Base-by-base conservation (phyloP, 2,888 invertebrate genomes). In the Meganola albula region DNA sequence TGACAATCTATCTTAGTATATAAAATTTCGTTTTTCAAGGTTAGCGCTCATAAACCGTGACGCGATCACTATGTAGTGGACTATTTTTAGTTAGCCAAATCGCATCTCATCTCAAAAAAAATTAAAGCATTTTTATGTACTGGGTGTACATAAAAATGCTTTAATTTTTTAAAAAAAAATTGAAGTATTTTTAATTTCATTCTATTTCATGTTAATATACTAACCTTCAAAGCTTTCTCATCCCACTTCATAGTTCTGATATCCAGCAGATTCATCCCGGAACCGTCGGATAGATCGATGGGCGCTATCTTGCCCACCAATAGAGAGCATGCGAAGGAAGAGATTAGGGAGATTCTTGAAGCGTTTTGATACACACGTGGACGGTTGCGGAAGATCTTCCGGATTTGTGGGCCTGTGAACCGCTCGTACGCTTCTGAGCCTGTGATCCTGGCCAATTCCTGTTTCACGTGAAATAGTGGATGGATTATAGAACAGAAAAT, bases 211-310 rank as follows among this genome's bases (percentile, higher is more conserved):
- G n/a, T n/a, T n/a, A n/a, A n/a, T n/a, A 1, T 13, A n/a, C 63
- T 66, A 57, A 92, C 93, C 77, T 94, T 88, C 9, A 97, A 75
- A 51, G 95, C 91, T 10, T 80, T 74, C 18, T 89, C 79, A 31
- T 92, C 89, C 98, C 98, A 98, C 13, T 85, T 78, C 75, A 92
- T 93, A 0, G 79, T 87, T 14, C 83, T 88, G 29, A 99, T 93
- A 70, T 98, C 91, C 54, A 99, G 83, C 10, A 99, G 84, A 80
- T 99, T 99, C 97, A 97, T 99, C 9, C 99, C 99, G 0, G 97
- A 97, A 1, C 93, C 98, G 73, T 99, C 99, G 0, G 96, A 90
- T 46, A 89, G 89, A 74, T 99, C 99, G 27, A 99, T 96, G 0
- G 96, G 92, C 0, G 97, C 97, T 44, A 96, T 92, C 56, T 90